Evolutionary conservation across 2,888 invertebrate species (phyloP).

Genomic region (Meganola albula): DNA sequence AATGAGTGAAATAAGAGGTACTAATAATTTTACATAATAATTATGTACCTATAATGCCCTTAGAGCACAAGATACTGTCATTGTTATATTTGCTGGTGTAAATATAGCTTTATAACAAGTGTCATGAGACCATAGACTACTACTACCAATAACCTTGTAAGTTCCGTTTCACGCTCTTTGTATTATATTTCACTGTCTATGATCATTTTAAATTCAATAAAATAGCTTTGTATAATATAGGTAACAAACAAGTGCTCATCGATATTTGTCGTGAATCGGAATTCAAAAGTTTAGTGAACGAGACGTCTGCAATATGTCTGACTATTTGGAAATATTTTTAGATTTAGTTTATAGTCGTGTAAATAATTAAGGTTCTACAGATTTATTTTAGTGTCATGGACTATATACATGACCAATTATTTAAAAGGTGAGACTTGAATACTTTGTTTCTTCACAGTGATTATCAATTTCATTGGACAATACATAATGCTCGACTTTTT

Average conservation of each 20-base stretch:
- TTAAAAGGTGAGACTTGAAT: constrained; percentile 48
- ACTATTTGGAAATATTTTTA: constrained; percentile 77
- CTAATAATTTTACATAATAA: too few species aligned
- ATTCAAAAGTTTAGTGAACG: constrained; percentile 56
- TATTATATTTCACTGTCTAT: too few species aligned
- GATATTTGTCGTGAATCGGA: constrained; percentile 49
- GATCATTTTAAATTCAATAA: too few species aligned
- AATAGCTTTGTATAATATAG: too few species aligned
- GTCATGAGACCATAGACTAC: too few species aligned
- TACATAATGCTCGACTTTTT: constrained; percentile 65
- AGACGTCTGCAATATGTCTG: constrained; percentile 78
- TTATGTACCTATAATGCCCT: too few species aligned
- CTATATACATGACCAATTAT: constrained; percentile 53
- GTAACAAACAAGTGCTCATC: constrained; percentile 37
- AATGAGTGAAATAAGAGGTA: too few species aligned
- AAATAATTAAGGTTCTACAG: constrained; percentile 47
- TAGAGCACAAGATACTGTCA: too few species aligned
- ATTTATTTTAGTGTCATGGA: constrained; percentile 57
- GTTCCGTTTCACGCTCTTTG: too few species aligned
- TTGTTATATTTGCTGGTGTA: too few species aligned
- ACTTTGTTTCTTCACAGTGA: constrained; percentile 30
- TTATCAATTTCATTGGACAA: constrained; percentile 45
- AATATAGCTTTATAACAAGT: too few species aligned
- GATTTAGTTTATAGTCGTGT: constrained; percentile 61
- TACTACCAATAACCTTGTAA: too few species aligned